phyloP scores from a whole-genome alignment of 2,797 vertebrate genomes.

The Carcharodon carcharias region DNA sequence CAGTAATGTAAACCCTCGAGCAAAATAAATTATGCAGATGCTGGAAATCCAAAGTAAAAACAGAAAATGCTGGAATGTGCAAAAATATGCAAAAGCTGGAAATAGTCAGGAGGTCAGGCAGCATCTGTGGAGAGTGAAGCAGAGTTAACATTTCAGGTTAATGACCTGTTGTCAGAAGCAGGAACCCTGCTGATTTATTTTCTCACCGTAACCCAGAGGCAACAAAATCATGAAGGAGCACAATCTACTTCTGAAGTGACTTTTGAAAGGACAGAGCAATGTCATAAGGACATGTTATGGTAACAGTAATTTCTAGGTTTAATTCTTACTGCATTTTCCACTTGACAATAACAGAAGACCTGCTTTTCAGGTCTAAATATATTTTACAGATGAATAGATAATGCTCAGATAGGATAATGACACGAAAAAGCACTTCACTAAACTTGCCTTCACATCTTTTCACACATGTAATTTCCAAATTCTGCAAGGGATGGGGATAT shows the following conservation, averaged over 20 bases:
- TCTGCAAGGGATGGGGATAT: background rate
- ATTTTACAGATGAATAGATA: slow-evolving; percentile 8
- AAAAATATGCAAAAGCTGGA: background rate
- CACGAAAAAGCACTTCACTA: background rate
- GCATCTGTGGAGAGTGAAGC: background rate
- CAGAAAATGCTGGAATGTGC: background rate
- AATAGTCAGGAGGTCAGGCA: background rate
- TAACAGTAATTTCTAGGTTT: background rate
- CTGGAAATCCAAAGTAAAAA: background rate
- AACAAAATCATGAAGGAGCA: background rate
- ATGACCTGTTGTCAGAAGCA: background rate
- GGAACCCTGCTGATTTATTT: background rate
- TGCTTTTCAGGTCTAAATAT: background rate
- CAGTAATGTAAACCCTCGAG: background rate
- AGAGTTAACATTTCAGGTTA: background rate
- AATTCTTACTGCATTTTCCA: background rate
- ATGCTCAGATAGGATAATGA: background rate
- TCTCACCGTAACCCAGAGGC: background rate
- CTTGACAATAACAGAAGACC: background rate
- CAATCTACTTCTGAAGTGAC: background rate
- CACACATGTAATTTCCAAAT: background rate
- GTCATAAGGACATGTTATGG: background rate
- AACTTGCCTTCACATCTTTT: background rate
- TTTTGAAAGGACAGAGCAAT: background rate
- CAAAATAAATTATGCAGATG: background rate